Conservation (phyloP, 2,113 vertebrate species). For the Sorex araneus region DNA sequence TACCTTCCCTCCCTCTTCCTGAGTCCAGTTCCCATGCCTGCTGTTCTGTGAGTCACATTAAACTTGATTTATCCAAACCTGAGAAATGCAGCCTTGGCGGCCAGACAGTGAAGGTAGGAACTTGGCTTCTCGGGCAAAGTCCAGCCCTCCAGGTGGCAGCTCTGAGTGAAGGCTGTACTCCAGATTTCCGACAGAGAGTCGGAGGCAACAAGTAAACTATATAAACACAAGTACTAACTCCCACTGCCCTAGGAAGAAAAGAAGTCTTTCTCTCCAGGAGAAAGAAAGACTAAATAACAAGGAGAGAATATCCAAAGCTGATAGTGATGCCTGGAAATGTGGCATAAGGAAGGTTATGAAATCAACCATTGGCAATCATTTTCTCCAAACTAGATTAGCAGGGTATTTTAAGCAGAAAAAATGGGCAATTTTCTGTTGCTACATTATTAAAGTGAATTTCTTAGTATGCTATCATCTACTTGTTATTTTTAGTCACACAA, state of each 20-base stretch:
- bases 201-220: too few relatives aligned
- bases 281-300: neutral
- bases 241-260: too few relatives aligned
- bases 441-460: conserved; percentile 80
- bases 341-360: neutral
- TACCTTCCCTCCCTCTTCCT: neutral
- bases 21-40: neutral
- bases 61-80: neutral
- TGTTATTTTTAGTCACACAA: conserved; percentile 81
- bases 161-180: too few relatives aligned
- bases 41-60: neutral
- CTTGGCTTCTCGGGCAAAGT: neutral
- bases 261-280: too few relatives aligned
- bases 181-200: too few relatives aligned
- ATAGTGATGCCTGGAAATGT: neutral
- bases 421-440: conserved; percentile 74
- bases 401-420: conserved; percentile 75
- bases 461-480: conserved; percentile 66
- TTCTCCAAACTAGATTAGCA: conserved; percentile 74
- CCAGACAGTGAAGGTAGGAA: neutral
- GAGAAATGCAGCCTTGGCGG: neutral
- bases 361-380: conserved; percentile 8
- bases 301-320: neutral
- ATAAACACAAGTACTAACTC: too few relatives aligned
- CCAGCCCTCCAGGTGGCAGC: neutral